phyloP scores from a whole-genome alignment of 1,140 invertebrate genomes.

The Phenacoccus solenopsis region DNA sequence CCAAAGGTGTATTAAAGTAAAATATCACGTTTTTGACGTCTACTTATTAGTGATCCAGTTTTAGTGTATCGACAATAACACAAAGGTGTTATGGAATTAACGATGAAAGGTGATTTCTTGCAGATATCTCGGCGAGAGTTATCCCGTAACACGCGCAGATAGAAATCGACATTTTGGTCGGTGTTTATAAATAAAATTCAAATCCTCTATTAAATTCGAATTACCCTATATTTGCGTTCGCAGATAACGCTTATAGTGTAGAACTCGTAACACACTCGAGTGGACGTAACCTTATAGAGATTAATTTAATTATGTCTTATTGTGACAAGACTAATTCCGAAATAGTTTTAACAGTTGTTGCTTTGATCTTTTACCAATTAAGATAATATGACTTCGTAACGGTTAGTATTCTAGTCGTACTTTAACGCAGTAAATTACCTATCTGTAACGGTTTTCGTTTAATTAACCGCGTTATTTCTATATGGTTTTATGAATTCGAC shows the following conservation, averaged over 20 bases:
- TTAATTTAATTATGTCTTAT: background rate
- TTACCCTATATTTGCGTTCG: too few species aligned
- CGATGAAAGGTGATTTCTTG: too few species aligned
- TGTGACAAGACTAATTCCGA: constrained; percentile 1
- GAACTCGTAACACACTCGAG: too few species aligned
- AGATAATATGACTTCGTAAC: background rate
- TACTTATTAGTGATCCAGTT: background rate
- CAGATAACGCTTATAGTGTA: too few species aligned
- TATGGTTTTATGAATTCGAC: background rate
- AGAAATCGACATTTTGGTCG: too few species aligned
- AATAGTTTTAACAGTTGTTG: background rate
- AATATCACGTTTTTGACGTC: background rate
- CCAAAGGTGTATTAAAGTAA: background rate
- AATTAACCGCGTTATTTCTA: background rate
- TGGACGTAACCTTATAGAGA: background rate
- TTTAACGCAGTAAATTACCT: background rate
- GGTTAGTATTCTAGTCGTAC: background rate
- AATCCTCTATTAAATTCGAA: too few species aligned
- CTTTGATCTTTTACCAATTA: background rate
- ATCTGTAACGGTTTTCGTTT: background rate
- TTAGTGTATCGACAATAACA: too few species aligned
- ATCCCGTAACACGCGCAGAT: too few species aligned
- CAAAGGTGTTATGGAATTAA: too few species aligned
- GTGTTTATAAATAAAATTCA: too few species aligned
- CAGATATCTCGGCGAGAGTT: too few species aligned